Evolutionary conservation across 2,888 invertebrate species (phyloP), one percentile per base, ranked within the genome.

Genomic region (Acrobasis repandana): DNA sequence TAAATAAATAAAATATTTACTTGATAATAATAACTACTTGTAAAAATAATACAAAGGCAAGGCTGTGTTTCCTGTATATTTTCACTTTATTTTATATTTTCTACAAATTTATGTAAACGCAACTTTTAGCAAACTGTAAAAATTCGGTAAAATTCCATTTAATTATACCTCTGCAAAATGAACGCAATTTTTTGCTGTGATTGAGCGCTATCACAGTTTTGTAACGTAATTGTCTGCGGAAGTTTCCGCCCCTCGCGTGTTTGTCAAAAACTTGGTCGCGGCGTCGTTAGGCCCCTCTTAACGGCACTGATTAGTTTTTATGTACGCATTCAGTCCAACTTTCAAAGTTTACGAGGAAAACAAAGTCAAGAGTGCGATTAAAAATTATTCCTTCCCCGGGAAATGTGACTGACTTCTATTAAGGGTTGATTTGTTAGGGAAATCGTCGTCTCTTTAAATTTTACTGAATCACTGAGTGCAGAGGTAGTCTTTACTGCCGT

Each of bases 221-320:
- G 73, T 77, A 83, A 80, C 77, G 72, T 82, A 80, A 81, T 80
- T 82, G 75, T 78, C 72, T 72, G 68, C 67, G 65, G 64, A 79
- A 80, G 70, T 80, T 79, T 72, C 62, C 66, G 60, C 64, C 73
- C 67, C 76, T 75, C 69, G 76, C 74, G 71, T 82, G 80, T 82
- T 83, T 83, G 80, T 81, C 84, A 81, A 82, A 85, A 84, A 83
- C 74, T 82, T 80, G 67, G 71, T 74, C 70, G 67, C 72, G 72
- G 70, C 74, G 71, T 83, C 82, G 82, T 85, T 82, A 82, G 78
- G 71, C 70, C 66, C 71, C 77, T 78, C 77, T 82, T 83, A 82
- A 77, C 69, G 73, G 73, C 71, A 69, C 76, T 85, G 82, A 89
- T 86, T 86, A 81, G 80, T 83, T 88, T 86, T 86, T 84, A 82